These are phyloP conservation scores for Apamea epomidion DNA, from an alignment of 2,888 invertebrate species.

Conservation along the genomic window DNA sequence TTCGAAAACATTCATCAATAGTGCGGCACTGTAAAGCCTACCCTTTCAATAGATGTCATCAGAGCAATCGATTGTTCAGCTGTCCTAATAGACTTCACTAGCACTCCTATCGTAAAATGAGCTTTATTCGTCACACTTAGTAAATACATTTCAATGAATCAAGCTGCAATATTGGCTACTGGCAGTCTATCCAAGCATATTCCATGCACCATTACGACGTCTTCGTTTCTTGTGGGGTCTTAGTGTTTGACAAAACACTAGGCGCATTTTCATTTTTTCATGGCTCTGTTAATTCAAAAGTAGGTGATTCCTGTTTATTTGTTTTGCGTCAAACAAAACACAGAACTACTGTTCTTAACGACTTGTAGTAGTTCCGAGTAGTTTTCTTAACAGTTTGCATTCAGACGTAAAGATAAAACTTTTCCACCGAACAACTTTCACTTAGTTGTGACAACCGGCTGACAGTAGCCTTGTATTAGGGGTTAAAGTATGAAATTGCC, in stretches of 20 bases:
- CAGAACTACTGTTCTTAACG: neutral
- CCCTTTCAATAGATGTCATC: conserved; percentile 43
- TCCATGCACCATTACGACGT: conserved; percentile 8
- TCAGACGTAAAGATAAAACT: neutral
- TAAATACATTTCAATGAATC: neutral
- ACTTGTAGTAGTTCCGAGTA: neutral
- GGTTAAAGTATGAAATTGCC: too few relatives aligned
- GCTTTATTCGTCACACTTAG: neutral
- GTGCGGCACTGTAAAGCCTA: conserved; percentile 27
- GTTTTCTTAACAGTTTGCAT: neutral
- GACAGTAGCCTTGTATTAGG: too few relatives aligned
- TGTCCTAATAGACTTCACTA: neutral
- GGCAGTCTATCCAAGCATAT: neutral
- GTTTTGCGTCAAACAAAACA: neutral
- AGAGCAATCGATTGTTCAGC: conserved; percentile 23
- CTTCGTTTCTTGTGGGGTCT: neutral
- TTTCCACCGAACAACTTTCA: neutral
- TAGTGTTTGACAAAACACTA: too few relatives aligned
- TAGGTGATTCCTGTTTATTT: neutral
- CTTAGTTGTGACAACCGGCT: neutral
- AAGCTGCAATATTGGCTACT: conserved; percentile 1
- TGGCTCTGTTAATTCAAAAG: neutral
- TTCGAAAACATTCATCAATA: conserved; percentile 22
- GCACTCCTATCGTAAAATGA: conserved; percentile 1
- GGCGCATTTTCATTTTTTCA: neutral